Conservation (phyloP, 2,888 invertebrate species). For the Parascotia fuliginaria region DNA sequence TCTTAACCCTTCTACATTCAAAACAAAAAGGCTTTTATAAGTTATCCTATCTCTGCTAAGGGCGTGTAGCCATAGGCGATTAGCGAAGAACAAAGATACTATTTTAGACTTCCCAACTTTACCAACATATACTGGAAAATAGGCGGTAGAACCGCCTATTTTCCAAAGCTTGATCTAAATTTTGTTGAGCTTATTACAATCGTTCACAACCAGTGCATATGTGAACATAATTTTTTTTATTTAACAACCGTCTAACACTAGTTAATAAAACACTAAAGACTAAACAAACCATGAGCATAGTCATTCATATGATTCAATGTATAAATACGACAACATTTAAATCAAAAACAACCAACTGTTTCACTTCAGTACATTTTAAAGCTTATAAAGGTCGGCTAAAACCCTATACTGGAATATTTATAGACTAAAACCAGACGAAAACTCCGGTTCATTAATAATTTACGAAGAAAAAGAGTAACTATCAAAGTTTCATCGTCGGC, state of each 20-base stretch:
- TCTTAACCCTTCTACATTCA: no score
- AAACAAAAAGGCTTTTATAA: no score
- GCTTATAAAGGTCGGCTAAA: constrained; percentile 4
- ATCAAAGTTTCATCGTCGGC: constrained; percentile 54
- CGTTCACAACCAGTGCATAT: no score
- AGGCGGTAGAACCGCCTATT: no score
- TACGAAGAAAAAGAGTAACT: constrained; percentile 49
- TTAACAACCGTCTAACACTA: no score
- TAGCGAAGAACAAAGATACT: no score
- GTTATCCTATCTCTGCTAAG: no score
- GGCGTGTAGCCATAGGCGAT: no score
- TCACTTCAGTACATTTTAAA: constrained; percentile 13
- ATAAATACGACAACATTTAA: background rate
- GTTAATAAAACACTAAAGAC: background rate
- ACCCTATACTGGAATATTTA: constrained; percentile 27
- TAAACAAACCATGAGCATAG: constrained; percentile 7
- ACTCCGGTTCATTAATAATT: constrained; percentile 50
- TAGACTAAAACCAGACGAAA: constrained; percentile 31
- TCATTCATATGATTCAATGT: constrained; percentile 1
- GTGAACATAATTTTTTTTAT: background rate
- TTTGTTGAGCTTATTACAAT: no score
- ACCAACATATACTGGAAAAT: no score
- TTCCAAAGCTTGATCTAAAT: background rate
- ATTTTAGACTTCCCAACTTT: no score
- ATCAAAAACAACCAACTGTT: constrained; percentile 8